Base-by-base conservation (phyloP, 2,888 invertebrate species). In the Protonemura montana region DNA sequence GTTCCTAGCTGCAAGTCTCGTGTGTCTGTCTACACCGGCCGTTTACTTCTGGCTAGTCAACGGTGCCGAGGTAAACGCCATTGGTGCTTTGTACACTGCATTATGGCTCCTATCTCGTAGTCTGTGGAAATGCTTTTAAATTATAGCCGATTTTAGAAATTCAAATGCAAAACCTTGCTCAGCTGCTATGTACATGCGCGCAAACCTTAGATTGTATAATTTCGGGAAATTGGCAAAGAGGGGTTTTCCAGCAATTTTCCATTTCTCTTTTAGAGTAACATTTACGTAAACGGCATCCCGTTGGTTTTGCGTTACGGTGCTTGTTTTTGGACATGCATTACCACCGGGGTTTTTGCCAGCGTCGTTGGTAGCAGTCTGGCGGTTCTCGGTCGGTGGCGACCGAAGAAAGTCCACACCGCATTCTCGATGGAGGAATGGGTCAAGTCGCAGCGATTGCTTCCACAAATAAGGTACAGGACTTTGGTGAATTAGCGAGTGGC, bases 301-400 rank as follows among this genome's bases (percentile, higher is more conserved):
- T 41, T 86, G 42, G 77, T n/a, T 13, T 16, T 86, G 77, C 25
- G 30, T 26, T 84, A 84, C 77, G 86, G 86, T 35, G 84, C 86
- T 26, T 86, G 84, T 41, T 86, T 85, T 78, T 86, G 85, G 85
- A 78, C 83, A 35, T 86, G 86, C 41, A 1, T 85, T 0, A 21
- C 25, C 26, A 78, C 42, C 0, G 86, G 85, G 16, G 21, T 86
- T 21, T 30, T 28, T 26, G 41, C 85, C 0, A 83, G 41, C 35
- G 29, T 30, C 27, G 78, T 78, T 41, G 86, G 86, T 1, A 5
- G 26, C 27, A n/a, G 26, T 21, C 29, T 84, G 28, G 26, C 13
- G 28, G 84, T 84, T 0, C 7, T 84, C 29, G 30, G 59, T 6
- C 59, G 29, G 3, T 29, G 84, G 26, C 27, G 84, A 21, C 84